Percentiles rank a stretch among this genome's conserved stretches.
Evolutionary conservation across 2,797 vertebrate genomes (phyloP).

Genomic region (Notoglanidium macrostoma): DNA sequence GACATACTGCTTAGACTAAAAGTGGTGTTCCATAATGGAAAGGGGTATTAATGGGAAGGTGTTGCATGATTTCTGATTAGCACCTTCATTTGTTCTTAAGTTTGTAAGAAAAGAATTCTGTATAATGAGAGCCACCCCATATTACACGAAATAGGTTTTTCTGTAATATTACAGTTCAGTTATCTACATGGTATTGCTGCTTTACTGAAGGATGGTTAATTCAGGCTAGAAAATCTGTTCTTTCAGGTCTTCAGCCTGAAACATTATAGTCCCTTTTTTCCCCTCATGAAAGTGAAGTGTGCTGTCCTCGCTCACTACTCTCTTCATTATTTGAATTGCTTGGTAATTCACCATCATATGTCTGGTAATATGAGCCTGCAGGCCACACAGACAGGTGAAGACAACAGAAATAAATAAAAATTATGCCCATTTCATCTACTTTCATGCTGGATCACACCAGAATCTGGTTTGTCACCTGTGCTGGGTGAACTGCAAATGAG

Average conservation of each 20-base stretch:
- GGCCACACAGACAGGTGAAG: slow-evolving; percentile 50
- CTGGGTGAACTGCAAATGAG: neutral
- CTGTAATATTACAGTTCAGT: neutral
- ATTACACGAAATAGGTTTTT: neutral
- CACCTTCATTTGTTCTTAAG: neutral
- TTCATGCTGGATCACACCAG: slow-evolving; percentile 43
- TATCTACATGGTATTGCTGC: slow-evolving; percentile 14
- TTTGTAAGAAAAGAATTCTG: neutral
- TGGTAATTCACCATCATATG: slow-evolving; percentile 52
- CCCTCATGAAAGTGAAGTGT: slow-evolving; percentile 11
- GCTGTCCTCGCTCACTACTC: slow-evolving; percentile 7
- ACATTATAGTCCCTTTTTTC: neutral
- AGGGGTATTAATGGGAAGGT: neutral
- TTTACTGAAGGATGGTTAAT: neutral
- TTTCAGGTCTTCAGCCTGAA: neutral
- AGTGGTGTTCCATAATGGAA: neutral
- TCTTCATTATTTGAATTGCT: too few species aligned
- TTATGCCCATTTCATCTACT: slow-evolving; percentile 41
- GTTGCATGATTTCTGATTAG: neutral
- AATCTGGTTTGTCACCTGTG: neutral
- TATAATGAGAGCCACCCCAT: neutral
- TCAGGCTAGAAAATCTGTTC: slow-evolving; percentile 4
- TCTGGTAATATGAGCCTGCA: slow-evolving; percentile 48
- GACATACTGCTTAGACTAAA: neutral
- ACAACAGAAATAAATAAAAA: slow-evolving; percentile 34